Evolutionary conservation across 2,797 vertebrate genomes (phyloP).

Genomic region (Malurus splendens): DNA sequence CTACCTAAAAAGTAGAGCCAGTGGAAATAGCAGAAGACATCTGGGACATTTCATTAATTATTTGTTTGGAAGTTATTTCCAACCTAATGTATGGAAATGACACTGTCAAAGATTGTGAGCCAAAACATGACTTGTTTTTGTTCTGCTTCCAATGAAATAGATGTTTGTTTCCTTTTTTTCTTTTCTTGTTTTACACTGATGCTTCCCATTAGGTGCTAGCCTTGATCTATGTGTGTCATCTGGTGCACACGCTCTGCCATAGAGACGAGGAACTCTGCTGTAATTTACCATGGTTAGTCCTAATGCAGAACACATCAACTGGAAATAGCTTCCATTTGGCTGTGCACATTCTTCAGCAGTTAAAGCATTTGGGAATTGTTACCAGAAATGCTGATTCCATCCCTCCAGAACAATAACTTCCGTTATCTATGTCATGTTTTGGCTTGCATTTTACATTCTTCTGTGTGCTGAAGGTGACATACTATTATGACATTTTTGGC

Average conservation of each 20-base stretch:
- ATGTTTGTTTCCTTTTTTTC: neutral
- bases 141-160: neutral
- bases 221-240: neutral
- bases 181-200: neutral
- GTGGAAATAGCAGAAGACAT: neutral
- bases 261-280: neutral
- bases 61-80: neutral
- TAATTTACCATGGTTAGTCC: neutral
- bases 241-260: neutral
- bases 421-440: neutral
- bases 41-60: neutral
- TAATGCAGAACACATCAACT: conserved; percentile 10
- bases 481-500: neutral
- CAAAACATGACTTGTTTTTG: neutral
- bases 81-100: neutral
- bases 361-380: neutral
- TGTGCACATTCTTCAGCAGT: neutral
- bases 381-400: neutral
- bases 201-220: conserved; percentile 11
- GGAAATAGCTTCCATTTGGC: conserved; percentile 29
- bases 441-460: neutral
- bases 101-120: neutral
- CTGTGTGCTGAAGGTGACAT: neutral
- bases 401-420: neutral
- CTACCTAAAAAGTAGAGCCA: neutral